phyloP scores from a whole-genome alignment of 2,888 invertebrate genomes.

The Seira sanloemensis region DNA sequence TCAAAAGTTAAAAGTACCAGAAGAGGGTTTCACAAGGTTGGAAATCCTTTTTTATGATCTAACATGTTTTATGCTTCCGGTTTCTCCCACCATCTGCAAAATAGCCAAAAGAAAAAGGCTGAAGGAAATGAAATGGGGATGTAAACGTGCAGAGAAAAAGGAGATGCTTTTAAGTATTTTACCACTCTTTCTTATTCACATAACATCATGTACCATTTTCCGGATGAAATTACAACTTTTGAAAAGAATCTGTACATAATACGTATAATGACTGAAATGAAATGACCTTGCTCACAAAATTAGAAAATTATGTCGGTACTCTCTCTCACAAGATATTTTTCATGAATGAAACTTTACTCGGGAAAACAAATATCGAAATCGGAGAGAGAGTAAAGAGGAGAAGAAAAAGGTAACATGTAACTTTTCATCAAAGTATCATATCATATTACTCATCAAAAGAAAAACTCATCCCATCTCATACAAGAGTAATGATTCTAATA shows the following conservation, averaged over 20 bases:
- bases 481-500: too few species aligned
- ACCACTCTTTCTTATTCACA: too few species aligned
- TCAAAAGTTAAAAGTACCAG: too few species aligned
- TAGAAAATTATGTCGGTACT: slow-evolving; percentile 6
- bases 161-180: not conserved
- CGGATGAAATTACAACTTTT: slow-evolving; percentile 47
- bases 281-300: slow-evolving; percentile 41
- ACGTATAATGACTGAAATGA: slow-evolving; percentile 48
- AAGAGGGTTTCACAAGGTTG: too few species aligned
- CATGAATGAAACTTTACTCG: slow-evolving; percentile 48
- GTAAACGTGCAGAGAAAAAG: too few species aligned
- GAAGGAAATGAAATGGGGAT: too few species aligned
- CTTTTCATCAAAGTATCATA: slow-evolving; percentile 35
- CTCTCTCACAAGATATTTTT: slow-evolving; percentile 25
- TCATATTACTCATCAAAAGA: not conserved
- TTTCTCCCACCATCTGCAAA: slow-evolving; percentile 31
- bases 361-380: not conserved
- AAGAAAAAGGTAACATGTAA: slow-evolving; percentile 8
- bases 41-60: not conserved
- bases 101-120: too few species aligned
- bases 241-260: slow-evolving; percentile 5
- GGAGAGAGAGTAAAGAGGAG: slow-evolving; percentile 25
- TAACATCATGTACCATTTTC: slow-evolving; percentile 25
- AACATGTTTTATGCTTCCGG: slow-evolving; percentile 40
- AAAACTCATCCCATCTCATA: not conserved